Percentiles rank a stretch among this genome's conserved stretches.
These are phyloP conservation scores for Meteorus sp. DNA, from an alignment of 1,140 invertebrate species.

Conservation along the genomic window DNA sequence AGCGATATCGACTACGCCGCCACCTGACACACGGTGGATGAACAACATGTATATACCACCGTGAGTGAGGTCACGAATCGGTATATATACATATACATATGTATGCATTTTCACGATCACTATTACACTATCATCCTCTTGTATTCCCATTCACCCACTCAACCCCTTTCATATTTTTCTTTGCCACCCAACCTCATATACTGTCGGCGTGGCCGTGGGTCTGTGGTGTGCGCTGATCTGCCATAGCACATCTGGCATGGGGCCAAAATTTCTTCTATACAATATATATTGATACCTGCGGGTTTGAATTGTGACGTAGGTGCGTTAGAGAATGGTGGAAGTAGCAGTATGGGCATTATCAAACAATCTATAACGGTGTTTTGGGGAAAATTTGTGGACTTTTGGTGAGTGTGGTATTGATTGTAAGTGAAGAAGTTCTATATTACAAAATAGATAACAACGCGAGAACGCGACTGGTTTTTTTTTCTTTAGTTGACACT, in stretches of 20 bases:
- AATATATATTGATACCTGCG: conserved; percentile 39
- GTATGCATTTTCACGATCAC: too few species aligned
- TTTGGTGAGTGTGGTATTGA: conserved; percentile 23
- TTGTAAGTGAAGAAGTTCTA: too few species aligned
- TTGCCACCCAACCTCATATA: too few species aligned
- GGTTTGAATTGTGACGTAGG: conserved; percentile 20
- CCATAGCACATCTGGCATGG: conserved; percentile 32
- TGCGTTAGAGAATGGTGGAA: not conserved
- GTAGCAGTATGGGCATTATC: conserved; percentile 36
- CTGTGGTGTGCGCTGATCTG: conserved; percentile 12
- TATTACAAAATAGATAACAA: too few species aligned
- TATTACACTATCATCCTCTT: too few species aligned
- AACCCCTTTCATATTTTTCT: too few species aligned
- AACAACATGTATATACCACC: conserved; percentile 27
- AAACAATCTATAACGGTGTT: conserved; percentile 50
- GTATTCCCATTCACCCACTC: too few species aligned
- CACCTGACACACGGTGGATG: conserved; percentile 35
- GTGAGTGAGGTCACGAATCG: too few species aligned
- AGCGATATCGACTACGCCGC: conserved; percentile 45
- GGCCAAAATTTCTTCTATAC: conserved; percentile 39
- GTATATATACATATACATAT: too few species aligned
- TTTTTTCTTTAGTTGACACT: too few species aligned
- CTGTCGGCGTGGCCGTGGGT: too few species aligned
- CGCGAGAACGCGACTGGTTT: too few species aligned
- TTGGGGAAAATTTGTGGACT: conserved; percentile 46